Evolutionary conservation across 2,113 vertebrate species (phyloP).

Genomic region (Eira barbara): DNA sequence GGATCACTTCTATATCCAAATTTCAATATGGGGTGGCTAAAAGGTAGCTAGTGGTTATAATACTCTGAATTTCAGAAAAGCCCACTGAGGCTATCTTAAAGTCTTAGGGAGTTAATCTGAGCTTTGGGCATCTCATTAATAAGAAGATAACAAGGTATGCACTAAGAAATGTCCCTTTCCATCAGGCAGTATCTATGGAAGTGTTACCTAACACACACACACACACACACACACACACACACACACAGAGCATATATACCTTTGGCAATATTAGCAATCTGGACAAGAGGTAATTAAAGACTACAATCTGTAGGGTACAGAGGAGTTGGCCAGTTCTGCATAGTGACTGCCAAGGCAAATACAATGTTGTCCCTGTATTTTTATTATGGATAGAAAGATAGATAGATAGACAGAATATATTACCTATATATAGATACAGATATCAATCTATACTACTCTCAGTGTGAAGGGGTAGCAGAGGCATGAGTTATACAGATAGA

Average conservation of each 20-base stretch:
- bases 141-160: constrained; percentile 40
- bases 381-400: background rate
- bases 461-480: background rate
- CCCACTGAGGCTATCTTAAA: constrained; percentile 47
- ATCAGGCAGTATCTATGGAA: background rate
- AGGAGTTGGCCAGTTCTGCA: background rate
- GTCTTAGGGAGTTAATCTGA: constrained; percentile 60
- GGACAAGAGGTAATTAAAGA: background rate
- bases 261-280: background rate
- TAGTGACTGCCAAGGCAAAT: background rate
- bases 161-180: background rate
- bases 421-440: background rate
- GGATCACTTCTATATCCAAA: constrained; percentile 65
- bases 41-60: constrained; percentile 52
- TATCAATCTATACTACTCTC: background rate
- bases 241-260: background rate
- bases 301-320: background rate
- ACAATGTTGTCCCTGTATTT: fast-evolving
- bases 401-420: background rate
- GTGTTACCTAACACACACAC: background rate
- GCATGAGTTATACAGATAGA: background rate
- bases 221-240: background rate
- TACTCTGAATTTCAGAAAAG: constrained; percentile 51
- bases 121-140: constrained; percentile 56
- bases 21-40: constrained; percentile 62